Evolutionary conservation across 2,113 vertebrate species (phyloP).

Genomic region (Chrysochloris asiatica): DNA sequence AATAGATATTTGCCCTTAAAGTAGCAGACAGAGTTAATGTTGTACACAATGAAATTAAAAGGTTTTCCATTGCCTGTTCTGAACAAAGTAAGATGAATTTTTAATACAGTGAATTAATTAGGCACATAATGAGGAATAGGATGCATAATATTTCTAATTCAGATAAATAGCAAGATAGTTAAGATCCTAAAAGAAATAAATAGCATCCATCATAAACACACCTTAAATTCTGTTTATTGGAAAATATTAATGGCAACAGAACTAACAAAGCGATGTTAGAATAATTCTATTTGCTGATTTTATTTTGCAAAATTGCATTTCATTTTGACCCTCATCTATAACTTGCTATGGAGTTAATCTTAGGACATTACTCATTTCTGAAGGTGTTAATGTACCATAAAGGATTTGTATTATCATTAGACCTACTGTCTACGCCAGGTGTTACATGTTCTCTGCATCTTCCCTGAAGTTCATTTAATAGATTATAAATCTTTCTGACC

Average conservation of each 20-base stretch:
- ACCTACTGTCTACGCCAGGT: constrained; percentile 82
- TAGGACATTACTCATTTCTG: constrained; percentile 85
- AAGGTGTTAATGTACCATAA: constrained; percentile 85
- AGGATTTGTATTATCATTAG: constrained; percentile 83
- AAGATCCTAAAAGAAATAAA: constrained; percentile 85
- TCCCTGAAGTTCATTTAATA: constrained; percentile 81
- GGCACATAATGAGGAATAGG: constrained; percentile 84
- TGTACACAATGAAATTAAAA: constrained; percentile 82
- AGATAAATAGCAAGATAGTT: constrained; percentile 86
- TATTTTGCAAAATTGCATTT: constrained; percentile 84
- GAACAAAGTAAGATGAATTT: constrained; percentile 86
- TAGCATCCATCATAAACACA: constrained; percentile 84
- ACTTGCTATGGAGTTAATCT: constrained; percentile 83
- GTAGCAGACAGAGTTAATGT: constrained; percentile 80
- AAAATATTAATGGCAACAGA: constrained; percentile 83
- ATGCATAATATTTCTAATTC: constrained; percentile 82
- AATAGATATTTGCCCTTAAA: constrained; percentile 77
- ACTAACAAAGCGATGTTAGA: constrained; percentile 77
- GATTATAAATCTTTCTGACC: constrained; percentile 82
- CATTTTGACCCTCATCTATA: constrained; percentile 85
- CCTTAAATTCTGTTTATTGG: constrained; percentile 85
- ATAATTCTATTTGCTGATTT: constrained; percentile 83
- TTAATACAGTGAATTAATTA: constrained; percentile 88
- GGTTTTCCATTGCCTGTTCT: constrained; percentile 79
- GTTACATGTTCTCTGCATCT: constrained; percentile 83